These are phyloP conservation scores for Neotoxoptera formosana DNA, from an alignment of 1,140 invertebrate species.

Conservation along the genomic window DNA sequence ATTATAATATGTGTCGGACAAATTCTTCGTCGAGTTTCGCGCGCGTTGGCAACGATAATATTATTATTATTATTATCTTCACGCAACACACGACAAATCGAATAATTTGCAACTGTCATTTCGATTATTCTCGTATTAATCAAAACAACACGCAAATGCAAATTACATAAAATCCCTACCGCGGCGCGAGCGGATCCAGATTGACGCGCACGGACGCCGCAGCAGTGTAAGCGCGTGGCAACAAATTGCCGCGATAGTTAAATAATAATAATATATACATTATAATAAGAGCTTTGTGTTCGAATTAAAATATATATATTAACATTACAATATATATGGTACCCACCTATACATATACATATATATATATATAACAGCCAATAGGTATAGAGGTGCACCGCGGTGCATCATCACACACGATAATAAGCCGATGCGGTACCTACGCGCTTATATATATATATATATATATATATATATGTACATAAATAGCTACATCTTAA, in stretches of 20 bases:
- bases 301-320: neutral
- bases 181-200: too few relatives aligned
- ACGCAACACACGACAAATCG: neutral
- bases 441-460: too few relatives aligned
- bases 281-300: neutral
- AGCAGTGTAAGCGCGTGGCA: neutral
- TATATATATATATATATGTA: too few relatives aligned
- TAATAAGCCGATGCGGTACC: neutral
- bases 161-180: neutral
- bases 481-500: neutral
- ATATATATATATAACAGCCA: too few relatives aligned
- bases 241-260: neutral
- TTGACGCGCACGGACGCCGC: neutral
- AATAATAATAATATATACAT: neutral
- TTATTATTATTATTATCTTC: neutral
- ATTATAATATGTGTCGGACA: neutral
- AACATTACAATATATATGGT: neutral
- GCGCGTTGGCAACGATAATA: neutral
- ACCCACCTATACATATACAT: neutral
- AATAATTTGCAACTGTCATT: slow-evolving; percentile 16
- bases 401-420: slow-evolving; percentile 9
- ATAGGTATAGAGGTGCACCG: neutral
- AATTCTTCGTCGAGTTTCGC: neutral
- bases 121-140: neutral
- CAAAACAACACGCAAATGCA: slow-evolving; percentile 5